phyloP scores from a whole-genome alignment of 2,113 vertebrate genomes.

The Pygoscelis adeliae region DNA sequence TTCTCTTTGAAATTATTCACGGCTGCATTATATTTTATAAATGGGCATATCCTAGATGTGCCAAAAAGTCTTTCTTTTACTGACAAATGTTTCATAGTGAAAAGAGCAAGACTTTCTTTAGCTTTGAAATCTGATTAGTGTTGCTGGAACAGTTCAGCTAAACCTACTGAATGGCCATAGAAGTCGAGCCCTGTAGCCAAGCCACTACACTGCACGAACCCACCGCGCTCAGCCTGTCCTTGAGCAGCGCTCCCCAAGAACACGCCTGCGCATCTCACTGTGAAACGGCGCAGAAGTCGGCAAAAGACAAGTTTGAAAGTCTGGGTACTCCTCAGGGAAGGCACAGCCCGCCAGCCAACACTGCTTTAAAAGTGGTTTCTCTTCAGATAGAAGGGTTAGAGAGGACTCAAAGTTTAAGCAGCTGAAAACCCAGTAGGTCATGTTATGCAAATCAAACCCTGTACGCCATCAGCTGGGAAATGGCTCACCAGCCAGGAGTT shows the following conservation, averaged over 20 bases:
- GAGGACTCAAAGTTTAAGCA: not conserved
- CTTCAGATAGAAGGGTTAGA: not conserved
- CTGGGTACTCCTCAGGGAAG: not conserved
- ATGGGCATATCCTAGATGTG: not conserved
- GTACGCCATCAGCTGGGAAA: not conserved
- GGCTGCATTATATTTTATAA: not conserved
- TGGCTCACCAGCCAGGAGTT: not conserved
- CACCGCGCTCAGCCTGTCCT: not conserved
- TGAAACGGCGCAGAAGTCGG: not conserved
- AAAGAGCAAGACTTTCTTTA: not conserved
- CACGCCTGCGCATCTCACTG: not conserved
- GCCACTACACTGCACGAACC: not conserved
- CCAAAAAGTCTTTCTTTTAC: not conserved
- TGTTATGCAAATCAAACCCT: slow-evolving; percentile 23
- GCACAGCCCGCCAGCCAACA: not conserved
- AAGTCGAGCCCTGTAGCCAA: not conserved
- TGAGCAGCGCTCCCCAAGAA: not conserved
- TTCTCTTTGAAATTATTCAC: not conserved
- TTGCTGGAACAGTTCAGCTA: not conserved
- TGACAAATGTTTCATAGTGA: not conserved
- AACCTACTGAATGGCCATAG: not conserved
- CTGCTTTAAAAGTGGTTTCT: not conserved
- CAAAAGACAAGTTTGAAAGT: not conserved
- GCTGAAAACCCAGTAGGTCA: not conserved
- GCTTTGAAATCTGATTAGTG: not conserved